Evolutionary conservation across 1,140 invertebrate genomes (phyloP), one percentile per base, ranked within the genome.

Genomic region (Heliconius hermathena): DNA sequence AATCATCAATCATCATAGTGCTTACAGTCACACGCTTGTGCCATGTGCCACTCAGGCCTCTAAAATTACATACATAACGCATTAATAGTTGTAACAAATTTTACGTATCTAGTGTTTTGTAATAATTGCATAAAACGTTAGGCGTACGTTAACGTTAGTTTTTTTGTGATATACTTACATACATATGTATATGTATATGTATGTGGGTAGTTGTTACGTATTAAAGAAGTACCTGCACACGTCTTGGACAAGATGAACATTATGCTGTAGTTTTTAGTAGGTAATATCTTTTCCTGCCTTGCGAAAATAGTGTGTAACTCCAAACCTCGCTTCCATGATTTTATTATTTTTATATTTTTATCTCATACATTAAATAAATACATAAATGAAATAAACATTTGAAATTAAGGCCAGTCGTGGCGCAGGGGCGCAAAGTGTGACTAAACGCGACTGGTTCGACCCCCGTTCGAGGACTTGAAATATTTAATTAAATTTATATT

Each of bases 81-180:
- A 66, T 66, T 26, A 66, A 66, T 16, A 5, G 60, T 66, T 60
- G n/a, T 60, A 60, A 60, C n/a, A 22, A 60, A 60, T 60, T 60
- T 60, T 26, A 29, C 60, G 8, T n/a, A 11, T 29, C 3, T 29
- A 29, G 26, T 29, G 26, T 66, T 66, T 66, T 66, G 60, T 66
- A 66, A 66, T 66, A 29, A 22, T 66, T 66, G n/a, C 22, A 66
- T 29, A 66, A 66, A 66, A 66, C 22, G 22, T 66, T 66, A 66
- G 3, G 57, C 57, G 26, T 66, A 66, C 11, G 26, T 16, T 66
- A 66, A 29, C 60, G 60, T 16, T 29, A 29, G 4, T 29, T 66
- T 26, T 66, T 66, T 22, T 66, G 26, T 66, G 60, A 26, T 66
- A 66, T 26, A 60, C 9, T 3, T 60, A 60, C 22, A 22, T 22